Conservation (phyloP, 2,888 invertebrate species). For the Stratiomys singularior region DNA sequence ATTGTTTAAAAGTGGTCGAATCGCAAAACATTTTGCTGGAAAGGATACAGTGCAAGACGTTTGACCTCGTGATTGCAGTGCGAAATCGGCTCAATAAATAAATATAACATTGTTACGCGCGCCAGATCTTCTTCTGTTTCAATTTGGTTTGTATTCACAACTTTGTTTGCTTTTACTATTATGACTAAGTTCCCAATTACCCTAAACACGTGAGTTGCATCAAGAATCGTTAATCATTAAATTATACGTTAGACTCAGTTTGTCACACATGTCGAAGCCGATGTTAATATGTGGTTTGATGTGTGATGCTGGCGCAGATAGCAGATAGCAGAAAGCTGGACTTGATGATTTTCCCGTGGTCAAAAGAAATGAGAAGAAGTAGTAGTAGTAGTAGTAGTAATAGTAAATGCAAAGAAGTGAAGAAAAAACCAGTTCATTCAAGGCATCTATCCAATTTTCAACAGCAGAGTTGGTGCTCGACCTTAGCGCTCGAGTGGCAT, state of each 20-base stretch:
- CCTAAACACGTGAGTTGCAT: neutral
- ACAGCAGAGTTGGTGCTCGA: conserved; percentile 2
- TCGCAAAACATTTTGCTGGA: neutral
- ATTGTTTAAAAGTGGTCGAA: neutral
- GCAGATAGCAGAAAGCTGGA: no score
- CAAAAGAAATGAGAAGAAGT: neutral
- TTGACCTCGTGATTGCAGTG: conserved; percentile 16
- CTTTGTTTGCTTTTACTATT: neutral
- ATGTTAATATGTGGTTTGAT: no score
- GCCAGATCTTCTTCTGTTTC: neutral
- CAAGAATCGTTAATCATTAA: conserved; percentile 8
- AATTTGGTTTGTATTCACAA: conserved; percentile 15
- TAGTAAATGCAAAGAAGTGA: neutral
- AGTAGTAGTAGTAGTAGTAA: neutral
- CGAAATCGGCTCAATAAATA: neutral
- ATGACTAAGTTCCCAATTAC: neutral
- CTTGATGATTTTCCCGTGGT: neutral
- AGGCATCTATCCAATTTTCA: conserved; percentile 24
- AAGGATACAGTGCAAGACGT: conserved; percentile 8
- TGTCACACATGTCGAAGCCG: no score
- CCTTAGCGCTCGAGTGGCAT: conserved; percentile 27
- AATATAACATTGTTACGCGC: neutral
- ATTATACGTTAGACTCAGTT: no score
- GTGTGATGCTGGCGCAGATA: no score
- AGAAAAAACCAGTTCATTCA: conserved; percentile 41